A percentile compares a stretch with the other conserved stretches of the same genome.
phyloP scores from a whole-genome alignment of 2,113 vertebrate species.

The Zootoca vivipara region DNA sequence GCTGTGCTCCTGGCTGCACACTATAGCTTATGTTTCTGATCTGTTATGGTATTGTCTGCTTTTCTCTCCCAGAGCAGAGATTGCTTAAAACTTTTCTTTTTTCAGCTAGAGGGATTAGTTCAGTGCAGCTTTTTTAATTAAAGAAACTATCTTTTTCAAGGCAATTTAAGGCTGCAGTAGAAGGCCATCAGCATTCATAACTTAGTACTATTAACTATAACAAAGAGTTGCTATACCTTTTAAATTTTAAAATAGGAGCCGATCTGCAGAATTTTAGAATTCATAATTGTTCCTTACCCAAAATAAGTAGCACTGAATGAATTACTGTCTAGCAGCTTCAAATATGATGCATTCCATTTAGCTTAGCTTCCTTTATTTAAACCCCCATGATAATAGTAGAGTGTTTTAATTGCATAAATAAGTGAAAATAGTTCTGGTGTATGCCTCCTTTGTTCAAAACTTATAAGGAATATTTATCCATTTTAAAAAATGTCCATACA shows the following conservation, averaged over 20 bases:
- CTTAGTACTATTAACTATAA: slow-evolving; percentile 71
- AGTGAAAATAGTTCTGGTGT: slow-evolving; percentile 37
- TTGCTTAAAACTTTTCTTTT: slow-evolving; percentile 90
- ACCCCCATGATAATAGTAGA: slow-evolving; percentile 52
- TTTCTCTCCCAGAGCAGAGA: slow-evolving; percentile 87
- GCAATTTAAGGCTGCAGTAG: slow-evolving; percentile 78
- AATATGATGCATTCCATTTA: slow-evolving; percentile 55
- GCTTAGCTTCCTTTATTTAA: slow-evolving; percentile 66
- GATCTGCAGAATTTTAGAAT: slow-evolving; percentile 47
- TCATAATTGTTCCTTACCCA: slow-evolving; percentile 11
- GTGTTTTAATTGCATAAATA: slow-evolving; percentile 56
- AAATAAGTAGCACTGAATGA: slow-evolving; percentile 60
- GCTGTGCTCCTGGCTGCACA: slow-evolving; percentile 88
- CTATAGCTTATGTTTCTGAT: slow-evolving; percentile 94
- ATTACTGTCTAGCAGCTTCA: slow-evolving; percentile 60
- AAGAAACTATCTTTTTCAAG: slow-evolving; percentile 89
- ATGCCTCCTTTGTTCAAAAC: slow-evolving; percentile 32
- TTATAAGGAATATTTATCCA: slow-evolving; percentile 22
- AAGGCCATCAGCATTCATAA: slow-evolving; percentile 77
- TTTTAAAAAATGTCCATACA: slow-evolving; percentile 26
- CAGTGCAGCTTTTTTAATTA: slow-evolving; percentile 93
- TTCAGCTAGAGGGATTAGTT: slow-evolving; percentile 88
- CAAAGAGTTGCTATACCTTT: slow-evolving; percentile 67
- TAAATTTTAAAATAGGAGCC: slow-evolving; percentile 53
- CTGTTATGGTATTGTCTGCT: slow-evolving; percentile 94